Base-by-base conservation (phyloP, 2,888 invertebrate genomes). In the Melikaiella ostensackeni region DNA sequence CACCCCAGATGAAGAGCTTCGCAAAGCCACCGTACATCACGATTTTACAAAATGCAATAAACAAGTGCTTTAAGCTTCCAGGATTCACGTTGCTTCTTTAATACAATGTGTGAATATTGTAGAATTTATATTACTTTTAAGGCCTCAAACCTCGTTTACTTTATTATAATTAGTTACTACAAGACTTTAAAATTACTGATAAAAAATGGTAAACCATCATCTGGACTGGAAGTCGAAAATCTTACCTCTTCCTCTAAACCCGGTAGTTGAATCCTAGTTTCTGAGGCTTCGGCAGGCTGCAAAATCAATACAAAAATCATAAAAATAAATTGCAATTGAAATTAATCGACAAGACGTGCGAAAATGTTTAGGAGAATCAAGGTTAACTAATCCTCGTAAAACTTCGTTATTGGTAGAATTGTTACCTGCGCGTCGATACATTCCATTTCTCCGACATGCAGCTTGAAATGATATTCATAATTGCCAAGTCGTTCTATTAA, bases 261-360 rank as follows among this genome's bases (percentile, higher is more conserved):
- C 21, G 96, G 96, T 82, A 96, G 92, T 88, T 95, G 95, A 86
- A 96, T 96, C 91, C 95, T 95, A 24, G 96, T 96, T 86, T 96
- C 96, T 4, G 95, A 95, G n/a, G 96, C 96, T 92, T 96, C 95
- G 9, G 95, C 95, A 19, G 96, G 96, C 96, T 96, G 92, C 13
- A 87, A 88, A 79, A 75, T 74, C 35, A 77, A 66, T 19, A 75
- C 77, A 42, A 42, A 75, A 63, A 11, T 66, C 63, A 57, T 59
- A 5, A 59, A 73, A 42, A 55, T 76, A 21, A 50, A 16, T 55
- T 75, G 27, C 16, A 61, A 13, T 55, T 63, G 27, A 35, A n/a
- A 63, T n/a, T 0, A 63, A 63, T 35, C 35, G 21, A 2, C 16
- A 7, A 30, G 24, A 19, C 46, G 33, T 55, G 50, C 63, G 24